Base-by-base conservation (phyloP, 1,140 invertebrate genomes). In the Drosophila carrolli region DNA sequence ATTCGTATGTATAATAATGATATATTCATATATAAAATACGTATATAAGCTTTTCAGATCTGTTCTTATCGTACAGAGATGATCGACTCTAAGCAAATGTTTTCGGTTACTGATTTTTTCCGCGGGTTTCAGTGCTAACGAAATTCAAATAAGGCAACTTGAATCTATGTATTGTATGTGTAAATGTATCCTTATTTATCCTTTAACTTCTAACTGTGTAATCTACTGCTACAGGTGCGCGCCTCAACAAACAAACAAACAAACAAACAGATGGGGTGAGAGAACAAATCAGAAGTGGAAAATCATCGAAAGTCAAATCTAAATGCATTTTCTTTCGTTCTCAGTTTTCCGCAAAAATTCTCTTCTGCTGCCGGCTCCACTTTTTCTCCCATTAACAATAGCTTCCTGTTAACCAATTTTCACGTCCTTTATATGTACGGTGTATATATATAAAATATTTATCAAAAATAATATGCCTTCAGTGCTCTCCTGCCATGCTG, bases 101-200 rank as follows among this genome's bases (percentile, higher is more conserved):
- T 63, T 50, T 61, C 19, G 55, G 50, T 59, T 51, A 56, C 41
- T 48, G 19, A 16, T 46, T 13, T 43, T 58, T 66, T 58, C 44
- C 56, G 32, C 58, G 55, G 38, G n/a, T 73, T 35, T 88, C 79
- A 81, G 67, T 84, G 76, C 70, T 84, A 90, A 88, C 84, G 68
- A 90, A 89, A 88, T 90, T 88, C 85, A 88, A 88, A 88, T 88
- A 88, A 88, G 84, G 85, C 84, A 88, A 88, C 85, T 88, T 84
- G 84, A 90, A 90, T 88, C 80, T 88, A 84, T 90, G 68, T 83
- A 70, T 82, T 71, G 51, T 76, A 57, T 88, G 56, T 75, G 13
- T 81, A 53, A 63, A 65, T 77, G 38, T 61, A 61, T 62, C 70
- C 67, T 61, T 72, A 51, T 41, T 19, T 63, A 48, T 73, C 35